Percentiles rank a stretch among this genome's conserved stretches.
Evolutionary conservation across 2,113 vertebrate genomes (phyloP).

Genomic region (Gymnorhina tibicen): DNA sequence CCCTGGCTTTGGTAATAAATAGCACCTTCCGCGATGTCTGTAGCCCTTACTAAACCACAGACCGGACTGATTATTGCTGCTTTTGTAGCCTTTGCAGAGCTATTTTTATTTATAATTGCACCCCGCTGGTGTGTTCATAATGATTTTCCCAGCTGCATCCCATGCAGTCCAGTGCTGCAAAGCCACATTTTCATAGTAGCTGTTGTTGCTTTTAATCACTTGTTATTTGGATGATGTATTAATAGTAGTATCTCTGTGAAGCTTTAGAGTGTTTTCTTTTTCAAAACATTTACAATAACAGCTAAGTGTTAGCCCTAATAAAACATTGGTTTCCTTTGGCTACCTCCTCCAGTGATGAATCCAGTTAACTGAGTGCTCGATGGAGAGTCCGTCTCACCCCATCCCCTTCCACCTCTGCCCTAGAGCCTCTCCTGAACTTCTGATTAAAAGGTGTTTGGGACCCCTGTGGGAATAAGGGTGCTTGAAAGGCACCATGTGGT

Average conservation of each 20-base stretch:
- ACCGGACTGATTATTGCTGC: neutral
- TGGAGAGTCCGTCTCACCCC: neutral
- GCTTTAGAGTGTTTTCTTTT: neutral
- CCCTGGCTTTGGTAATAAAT: neutral
- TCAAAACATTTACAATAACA: neutral
- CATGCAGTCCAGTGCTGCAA: neutral
- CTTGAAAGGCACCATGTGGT: neutral
- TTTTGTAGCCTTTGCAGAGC: neutral
- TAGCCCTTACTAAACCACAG: neutral
- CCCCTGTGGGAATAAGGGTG: neutral
- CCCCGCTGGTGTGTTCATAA: neutral
- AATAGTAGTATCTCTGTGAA: conserved; percentile 8
- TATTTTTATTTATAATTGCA: conserved; percentile 22
- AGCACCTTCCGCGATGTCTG: neutral
- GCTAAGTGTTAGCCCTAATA: neutral
- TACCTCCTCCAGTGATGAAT: neutral
- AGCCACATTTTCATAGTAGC: neutral
- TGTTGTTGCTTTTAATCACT: conserved; percentile 33
- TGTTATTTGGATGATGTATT: neutral
- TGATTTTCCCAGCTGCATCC: conserved; percentile 9
- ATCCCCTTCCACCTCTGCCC: neutral
- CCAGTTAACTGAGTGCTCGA: neutral
- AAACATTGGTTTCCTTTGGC: neutral
- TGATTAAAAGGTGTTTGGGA: neutral
- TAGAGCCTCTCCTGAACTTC: neutral